phyloP scores from a whole-genome alignment of 2,797 vertebrate genomes.

The Xerus rutilus region DNA sequence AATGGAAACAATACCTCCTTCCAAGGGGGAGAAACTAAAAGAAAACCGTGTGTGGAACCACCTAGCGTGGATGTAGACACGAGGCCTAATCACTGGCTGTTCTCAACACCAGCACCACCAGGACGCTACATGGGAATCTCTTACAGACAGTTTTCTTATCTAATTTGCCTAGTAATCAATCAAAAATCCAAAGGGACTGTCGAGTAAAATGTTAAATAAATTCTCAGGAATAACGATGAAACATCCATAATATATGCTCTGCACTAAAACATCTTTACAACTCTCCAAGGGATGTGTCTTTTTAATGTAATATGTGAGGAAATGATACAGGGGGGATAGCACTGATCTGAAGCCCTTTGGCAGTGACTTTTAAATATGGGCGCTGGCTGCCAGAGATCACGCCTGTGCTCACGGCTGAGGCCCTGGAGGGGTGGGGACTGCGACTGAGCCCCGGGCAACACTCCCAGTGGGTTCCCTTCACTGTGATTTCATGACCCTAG shows the following conservation, averaged over 20 bases:
- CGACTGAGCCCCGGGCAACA: slow-evolving; percentile 34
- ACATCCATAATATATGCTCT: slow-evolving; percentile 80
- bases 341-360: slow-evolving; percentile 72
- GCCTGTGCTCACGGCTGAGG: background rate
- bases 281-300: slow-evolving; percentile 75
- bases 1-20: background rate
- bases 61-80: background rate
- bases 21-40: background rate
- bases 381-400: background rate
- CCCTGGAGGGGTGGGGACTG: background rate
- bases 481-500: slow-evolving; percentile 63
- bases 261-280: slow-evolving; percentile 78
- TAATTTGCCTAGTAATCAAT: slow-evolving; percentile 84
- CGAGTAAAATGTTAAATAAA: slow-evolving; percentile 84
- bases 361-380: slow-evolving; percentile 74
- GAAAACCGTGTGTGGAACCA: background rate
- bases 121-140: slow-evolving; percentile 34
- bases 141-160: slow-evolving; percentile 77
- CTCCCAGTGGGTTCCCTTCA: slow-evolving; percentile 12
- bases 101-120: background rate
- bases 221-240: slow-evolving; percentile 80
- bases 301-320: slow-evolving; percentile 71
- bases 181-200: slow-evolving; percentile 83
- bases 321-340: slow-evolving; percentile 55
- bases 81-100: background rate